phyloP scores from a whole-genome alignment of 2,888 invertebrate genomes.

The Graphium colonna region DNA sequence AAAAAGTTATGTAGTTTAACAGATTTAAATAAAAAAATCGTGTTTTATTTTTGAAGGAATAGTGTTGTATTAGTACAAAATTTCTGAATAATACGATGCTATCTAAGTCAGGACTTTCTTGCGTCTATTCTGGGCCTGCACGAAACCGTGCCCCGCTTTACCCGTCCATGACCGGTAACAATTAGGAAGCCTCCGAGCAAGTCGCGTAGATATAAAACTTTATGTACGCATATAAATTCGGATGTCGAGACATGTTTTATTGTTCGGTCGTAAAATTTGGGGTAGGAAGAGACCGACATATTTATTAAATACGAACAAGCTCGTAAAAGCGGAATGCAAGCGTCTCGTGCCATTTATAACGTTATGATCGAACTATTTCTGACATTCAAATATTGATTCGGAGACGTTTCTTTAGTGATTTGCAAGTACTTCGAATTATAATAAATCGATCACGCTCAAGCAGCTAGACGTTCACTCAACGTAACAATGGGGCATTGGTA shows the following conservation, averaged over 20 bases:
- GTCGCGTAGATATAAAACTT: conserved; percentile 77
- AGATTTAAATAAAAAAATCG: too few relatives aligned
- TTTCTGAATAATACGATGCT: too few relatives aligned
- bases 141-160: conserved; percentile 45
- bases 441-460: background rate
- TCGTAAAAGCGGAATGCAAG: conserved; percentile 72
- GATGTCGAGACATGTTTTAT: conserved; percentile 80
- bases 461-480: background rate
- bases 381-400: conserved; percentile 32
- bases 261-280: conserved; percentile 76
- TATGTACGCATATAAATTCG: conserved; percentile 79
- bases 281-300: conserved; percentile 77
- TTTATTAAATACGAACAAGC: conserved; percentile 78
- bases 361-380: conserved; percentile 60
- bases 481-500: background rate
- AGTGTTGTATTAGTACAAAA: too few relatives aligned
- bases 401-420: background rate
- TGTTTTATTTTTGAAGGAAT: too few relatives aligned
- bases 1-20: too few relatives aligned
- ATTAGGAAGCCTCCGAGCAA: conserved; percentile 73
- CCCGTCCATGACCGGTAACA: conserved; percentile 72
- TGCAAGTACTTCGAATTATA: background rate
- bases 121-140: conserved; percentile 39
- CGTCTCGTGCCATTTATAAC: conserved; percentile 71
- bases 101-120: conserved; percentile 6